Percentiles rank a stretch among this genome's conserved stretches.
phyloP scores from a whole-genome alignment of 2,797 vertebrate genomes.

The Pelochelys cantorii region DNA sequence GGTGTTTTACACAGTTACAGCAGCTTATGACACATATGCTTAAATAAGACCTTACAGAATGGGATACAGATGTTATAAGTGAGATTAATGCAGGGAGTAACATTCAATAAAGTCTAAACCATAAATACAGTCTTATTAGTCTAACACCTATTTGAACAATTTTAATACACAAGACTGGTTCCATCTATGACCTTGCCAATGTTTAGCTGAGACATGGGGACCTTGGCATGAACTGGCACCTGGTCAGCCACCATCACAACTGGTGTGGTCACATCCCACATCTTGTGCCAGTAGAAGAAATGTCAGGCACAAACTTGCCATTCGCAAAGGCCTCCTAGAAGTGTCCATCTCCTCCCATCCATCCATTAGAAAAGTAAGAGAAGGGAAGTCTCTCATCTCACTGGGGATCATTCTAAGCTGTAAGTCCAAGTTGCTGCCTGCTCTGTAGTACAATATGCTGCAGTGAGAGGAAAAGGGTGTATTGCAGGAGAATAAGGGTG shows the following conservation, averaged over 20 bases:
- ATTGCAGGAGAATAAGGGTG: neutral
- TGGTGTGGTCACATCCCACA: neutral
- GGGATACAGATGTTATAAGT: neutral
- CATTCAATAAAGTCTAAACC: neutral
- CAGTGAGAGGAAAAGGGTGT: neutral
- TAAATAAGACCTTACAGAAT: neutral
- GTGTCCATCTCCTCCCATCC: neutral
- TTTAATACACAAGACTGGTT: neutral
- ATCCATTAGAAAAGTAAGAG: neutral
- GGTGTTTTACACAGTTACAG: neutral
- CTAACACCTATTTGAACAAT: neutral
- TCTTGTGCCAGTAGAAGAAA: neutral
- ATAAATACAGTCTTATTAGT: no score
- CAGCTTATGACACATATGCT: neutral
- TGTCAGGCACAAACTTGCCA: neutral
- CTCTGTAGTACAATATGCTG: neutral
- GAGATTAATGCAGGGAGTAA: neutral
- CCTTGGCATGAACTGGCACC: neutral
- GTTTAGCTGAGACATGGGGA: neutral
- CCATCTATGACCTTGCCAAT: neutral
- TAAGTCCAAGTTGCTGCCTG: neutral
- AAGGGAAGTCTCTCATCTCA: neutral
- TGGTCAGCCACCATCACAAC: no score
- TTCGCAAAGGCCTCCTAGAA: neutral
- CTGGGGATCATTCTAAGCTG: neutral